Evolutionary conservation across 1,140 invertebrate species (phyloP).

Genomic region (Polypedilum vanderplanki): DNA sequence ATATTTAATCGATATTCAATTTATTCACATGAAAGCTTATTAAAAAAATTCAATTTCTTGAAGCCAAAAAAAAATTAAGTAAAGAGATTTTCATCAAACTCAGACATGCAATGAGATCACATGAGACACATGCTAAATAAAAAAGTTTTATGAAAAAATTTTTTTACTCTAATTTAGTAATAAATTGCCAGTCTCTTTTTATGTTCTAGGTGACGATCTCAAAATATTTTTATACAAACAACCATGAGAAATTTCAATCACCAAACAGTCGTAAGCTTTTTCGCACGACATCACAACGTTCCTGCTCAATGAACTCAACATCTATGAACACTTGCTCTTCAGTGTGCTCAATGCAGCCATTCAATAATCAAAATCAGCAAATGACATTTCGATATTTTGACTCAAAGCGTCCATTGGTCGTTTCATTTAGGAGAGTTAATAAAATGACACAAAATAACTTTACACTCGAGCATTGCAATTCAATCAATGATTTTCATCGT

Average conservation of each 20-base stretch:
- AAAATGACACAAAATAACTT: background rate
- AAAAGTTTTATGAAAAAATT: too few species aligned
- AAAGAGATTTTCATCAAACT: too few species aligned
- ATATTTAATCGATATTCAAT: background rate
- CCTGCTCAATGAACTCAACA: background rate
- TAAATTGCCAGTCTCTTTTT: conserved; percentile 23
- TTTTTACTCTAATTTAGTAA: conserved; percentile 24
- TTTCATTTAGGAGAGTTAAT: background rate
- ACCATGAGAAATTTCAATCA: background rate
- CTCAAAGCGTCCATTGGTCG: background rate
- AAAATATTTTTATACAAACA: background rate
- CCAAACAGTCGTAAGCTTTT: background rate
- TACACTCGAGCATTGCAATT: background rate
- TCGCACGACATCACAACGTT: background rate
- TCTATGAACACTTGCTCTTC: conserved; percentile 6
- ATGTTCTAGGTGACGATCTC: conserved; percentile 7
- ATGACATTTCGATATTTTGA: conserved; percentile 22
- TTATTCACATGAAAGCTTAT: background rate
- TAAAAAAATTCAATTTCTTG: too few species aligned
- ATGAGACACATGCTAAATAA: too few species aligned
- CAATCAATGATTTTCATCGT: background rate
- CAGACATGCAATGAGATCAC: too few species aligned
- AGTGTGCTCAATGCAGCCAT: background rate
- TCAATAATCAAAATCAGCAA: background rate
- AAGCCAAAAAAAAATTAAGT: too few species aligned